Percentiles rank a stretch among this genome's conserved stretches.
These are phyloP conservation scores for Peucedramus taeniatus DNA, from an alignment of 2,113 vertebrate genomes.

Conservation along the genomic window DNA sequence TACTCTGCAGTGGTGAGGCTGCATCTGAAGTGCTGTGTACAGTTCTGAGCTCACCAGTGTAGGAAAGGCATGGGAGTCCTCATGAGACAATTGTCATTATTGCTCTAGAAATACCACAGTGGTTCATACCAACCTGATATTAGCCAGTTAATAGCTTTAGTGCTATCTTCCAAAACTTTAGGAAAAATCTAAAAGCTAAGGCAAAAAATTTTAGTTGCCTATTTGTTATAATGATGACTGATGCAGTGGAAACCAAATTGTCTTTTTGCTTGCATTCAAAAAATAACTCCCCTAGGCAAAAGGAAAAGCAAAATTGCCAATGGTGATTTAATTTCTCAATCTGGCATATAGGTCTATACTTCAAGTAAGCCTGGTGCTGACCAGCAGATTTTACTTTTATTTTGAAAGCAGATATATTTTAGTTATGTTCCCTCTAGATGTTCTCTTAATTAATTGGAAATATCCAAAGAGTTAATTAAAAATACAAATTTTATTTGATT, in stretches of 20 bases:
- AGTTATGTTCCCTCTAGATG: not conserved
- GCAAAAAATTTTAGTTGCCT: not conserved
- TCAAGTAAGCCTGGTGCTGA: not conserved
- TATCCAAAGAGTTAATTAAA: slow-evolving; percentile 20
- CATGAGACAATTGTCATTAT: not conserved
- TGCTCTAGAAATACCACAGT: not conserved
- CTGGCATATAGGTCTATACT: not conserved
- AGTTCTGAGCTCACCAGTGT: not conserved
- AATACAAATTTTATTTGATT: not conserved
- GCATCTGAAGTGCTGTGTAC: accelerated
- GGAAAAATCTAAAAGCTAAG: not conserved
- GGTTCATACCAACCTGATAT: not conserved
- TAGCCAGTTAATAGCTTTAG: not conserved
- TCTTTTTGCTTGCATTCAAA: not conserved
- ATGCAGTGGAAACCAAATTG: not conserved
- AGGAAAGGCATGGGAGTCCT: not conserved
- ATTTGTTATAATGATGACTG: not conserved
- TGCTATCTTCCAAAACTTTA: not conserved
- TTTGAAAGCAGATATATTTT: slow-evolving; percentile 4
- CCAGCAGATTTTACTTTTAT: not conserved
- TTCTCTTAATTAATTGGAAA: not conserved
- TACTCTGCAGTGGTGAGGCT: not conserved
- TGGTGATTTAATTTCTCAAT: not conserved
- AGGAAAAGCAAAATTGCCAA: not conserved
- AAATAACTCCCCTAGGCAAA: not conserved